phyloP scores from a whole-genome alignment of 2,888 invertebrate genomes.

The Tipula helvola region DNA sequence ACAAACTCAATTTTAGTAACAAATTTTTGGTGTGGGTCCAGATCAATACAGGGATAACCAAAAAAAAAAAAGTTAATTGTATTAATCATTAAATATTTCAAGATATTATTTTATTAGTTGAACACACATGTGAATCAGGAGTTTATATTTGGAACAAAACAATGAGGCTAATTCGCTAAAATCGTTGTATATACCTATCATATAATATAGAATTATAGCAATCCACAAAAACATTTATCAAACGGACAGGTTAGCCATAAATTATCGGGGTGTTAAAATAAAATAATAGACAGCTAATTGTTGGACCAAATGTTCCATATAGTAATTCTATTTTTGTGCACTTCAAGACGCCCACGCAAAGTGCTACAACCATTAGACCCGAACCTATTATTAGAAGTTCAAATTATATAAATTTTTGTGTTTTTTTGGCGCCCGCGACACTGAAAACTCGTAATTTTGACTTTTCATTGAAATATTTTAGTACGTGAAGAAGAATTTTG shows the following conservation, averaged over 20 bases:
- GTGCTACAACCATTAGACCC: neutral
- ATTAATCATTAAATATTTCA: too few species aligned
- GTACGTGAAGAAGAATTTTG: neutral
- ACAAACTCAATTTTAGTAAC: neutral
- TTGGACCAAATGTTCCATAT: neutral
- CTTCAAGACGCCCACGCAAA: neutral
- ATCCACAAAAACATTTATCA: neutral
- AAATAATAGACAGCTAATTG: neutral
- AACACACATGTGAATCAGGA: too few species aligned
- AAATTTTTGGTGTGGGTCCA: neutral
- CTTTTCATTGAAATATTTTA: neutral
- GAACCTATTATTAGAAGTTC: neutral
- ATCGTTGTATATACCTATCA: neutral
- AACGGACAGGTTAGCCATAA: neutral
- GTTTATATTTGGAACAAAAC: too few species aligned
- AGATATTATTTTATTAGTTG: too few species aligned
- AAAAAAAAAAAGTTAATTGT: neutral
- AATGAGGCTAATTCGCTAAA: too few species aligned
- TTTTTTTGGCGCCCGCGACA: neutral
- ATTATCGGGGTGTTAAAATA: neutral
- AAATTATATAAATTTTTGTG: neutral
- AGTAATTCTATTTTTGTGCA: neutral
- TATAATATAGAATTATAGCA: neutral
- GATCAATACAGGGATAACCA: neutral
- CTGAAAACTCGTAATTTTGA: neutral